Evolutionary conservation across 37 sponge, comb jelly and placozoan species (phyloP).

Genomic region (Theonella swinhoei): DNA sequence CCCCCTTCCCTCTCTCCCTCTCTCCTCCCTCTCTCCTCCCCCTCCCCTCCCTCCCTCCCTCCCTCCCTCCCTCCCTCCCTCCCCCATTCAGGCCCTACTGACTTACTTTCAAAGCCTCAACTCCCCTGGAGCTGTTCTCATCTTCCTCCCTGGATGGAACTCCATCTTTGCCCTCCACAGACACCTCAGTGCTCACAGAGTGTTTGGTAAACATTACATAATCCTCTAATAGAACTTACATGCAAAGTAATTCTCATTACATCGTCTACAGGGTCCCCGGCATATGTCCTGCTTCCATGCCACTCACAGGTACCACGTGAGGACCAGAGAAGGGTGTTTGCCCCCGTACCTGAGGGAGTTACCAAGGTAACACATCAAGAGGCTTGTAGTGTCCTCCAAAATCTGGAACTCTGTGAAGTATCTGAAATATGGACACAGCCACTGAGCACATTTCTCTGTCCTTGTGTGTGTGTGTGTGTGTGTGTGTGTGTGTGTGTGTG

Average conservation of each 20-base stretch:
- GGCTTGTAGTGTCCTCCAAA: not conserved
- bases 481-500: not conserved
- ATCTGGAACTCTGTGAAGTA: too few relatives aligned
- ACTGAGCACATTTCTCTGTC: too few relatives aligned
- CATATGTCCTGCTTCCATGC: constrained; percentile 67
- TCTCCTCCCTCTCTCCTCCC: not conserved
- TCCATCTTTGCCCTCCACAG: constrained; percentile 70
- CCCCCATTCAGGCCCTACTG: constrained; percentile 43
- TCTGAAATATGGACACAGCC: too few relatives aligned
- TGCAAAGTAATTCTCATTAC: not conserved
- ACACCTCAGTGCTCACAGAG: constrained; percentile 52
- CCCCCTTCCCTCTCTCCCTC: not conserved
- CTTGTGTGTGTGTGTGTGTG: not conserved
- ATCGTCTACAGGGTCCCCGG: constrained; percentile 44
- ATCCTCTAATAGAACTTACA: not conserved
- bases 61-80: not conserved
- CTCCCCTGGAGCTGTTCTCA: constrained; percentile 66
- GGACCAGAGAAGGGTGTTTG: constrained; percentile 74
- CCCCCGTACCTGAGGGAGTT: constrained; percentile 54
- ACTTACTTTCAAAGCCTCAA: constrained; percentile 54
- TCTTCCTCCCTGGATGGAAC: constrained; percentile 89
- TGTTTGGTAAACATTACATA: constrained; percentile 61
- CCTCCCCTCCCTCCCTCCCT: not conserved
- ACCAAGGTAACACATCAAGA: constrained; percentile 51
- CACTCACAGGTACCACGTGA: constrained; percentile 80